Evolutionary conservation across 2,888 invertebrate species (phyloP), one percentile per base, ranked within the genome.

Genomic region (Merodon equestris): DNA sequence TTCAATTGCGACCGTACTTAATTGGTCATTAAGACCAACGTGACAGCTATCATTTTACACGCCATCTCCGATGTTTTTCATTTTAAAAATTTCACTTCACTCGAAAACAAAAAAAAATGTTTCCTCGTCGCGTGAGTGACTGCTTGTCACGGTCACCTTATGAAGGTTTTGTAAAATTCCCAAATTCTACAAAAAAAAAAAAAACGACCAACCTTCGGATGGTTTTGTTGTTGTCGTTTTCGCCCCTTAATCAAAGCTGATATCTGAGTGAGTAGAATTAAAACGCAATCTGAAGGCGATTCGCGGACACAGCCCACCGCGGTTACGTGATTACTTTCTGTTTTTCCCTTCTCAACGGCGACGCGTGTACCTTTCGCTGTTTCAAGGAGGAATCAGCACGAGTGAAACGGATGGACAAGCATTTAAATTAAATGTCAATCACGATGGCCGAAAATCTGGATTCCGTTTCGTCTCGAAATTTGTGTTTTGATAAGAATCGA

Each of bases 181-280:
- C 18, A 27, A 27, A 27, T 27, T 5, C n/a, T 14, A 14, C 27
- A 9, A 2, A 14, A 2, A 15, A 9, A 13, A 9, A 14, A 14
- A 36, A 56, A 75, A 58, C 68, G 57, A 27, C 27, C 3, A 2
- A 27, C 75, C 75, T 48, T 47, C 53, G 34, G 10, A 51, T 54
- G 19, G 36, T 53, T 36, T 51, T 56, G 14, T 42, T 27, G 7
- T 53, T 51, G 70, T 70, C 63, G 63, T 57, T 63, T 45, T 70
- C 63, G 68, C 70, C 57, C 38, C 63, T 75, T 75, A 63, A 70
- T 68, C 63, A 63, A 70, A 68, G 61, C 61, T 13, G 27, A 75
- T 60, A 70, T 75, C 57, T 63, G 68, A 70, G 42, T 57, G 63
- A 15, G 68, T 57, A 75, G 68, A 75, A 75, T 75, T 53, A 75